phyloP scores from a whole-genome alignment of 1,140 invertebrate genomes.

The Pogonomyrmex californicus region DNA sequence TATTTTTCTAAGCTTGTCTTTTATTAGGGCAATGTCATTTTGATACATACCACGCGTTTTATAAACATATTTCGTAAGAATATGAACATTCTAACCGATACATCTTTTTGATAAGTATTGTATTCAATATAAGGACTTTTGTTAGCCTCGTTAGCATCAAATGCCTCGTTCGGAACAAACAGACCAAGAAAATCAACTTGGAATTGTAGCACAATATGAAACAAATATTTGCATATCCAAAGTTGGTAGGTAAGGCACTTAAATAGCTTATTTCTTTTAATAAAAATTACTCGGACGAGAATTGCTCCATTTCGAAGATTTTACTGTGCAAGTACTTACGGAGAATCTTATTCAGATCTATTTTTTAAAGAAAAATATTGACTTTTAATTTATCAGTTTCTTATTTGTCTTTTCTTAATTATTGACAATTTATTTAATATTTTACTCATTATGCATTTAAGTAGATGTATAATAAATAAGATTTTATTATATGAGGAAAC shows the following conservation, averaged over 20 bases:
- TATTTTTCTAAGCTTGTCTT: slow-evolving; percentile 58
- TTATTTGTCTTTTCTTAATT: slow-evolving; percentile 19
- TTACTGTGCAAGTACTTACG: not conserved
- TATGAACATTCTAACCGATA: slow-evolving; percentile 30
- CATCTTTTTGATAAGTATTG: not conserved
- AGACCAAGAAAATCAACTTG: slow-evolving; percentile 30
- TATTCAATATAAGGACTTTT: not conserved
- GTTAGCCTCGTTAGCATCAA: not conserved
- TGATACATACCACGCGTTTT: slow-evolving; percentile 26
- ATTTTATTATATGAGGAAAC: not conserved
- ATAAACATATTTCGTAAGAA: slow-evolving; percentile 24
- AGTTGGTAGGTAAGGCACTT: slow-evolving; percentile 19
- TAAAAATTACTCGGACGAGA: slow-evolving; percentile 22
- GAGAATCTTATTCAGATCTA: not conserved
- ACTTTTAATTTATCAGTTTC: not conserved
- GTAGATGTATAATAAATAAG: not conserved
- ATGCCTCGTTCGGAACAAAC: not conserved
- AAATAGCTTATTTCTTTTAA: slow-evolving; percentile 11
- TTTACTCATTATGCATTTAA: slow-evolving; percentile 25
- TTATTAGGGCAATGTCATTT: slow-evolving; percentile 33
- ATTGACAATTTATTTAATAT: not conserved
- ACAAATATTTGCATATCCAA: slow-evolving; percentile 40
- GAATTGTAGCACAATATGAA: slow-evolving; percentile 27
- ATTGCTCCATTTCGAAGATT: not conserved
- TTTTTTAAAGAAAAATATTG: not conserved